Evolutionary conservation across 2,888 invertebrate genomes (phyloP).

Genomic region (Hyppa rectilinea): DNA sequence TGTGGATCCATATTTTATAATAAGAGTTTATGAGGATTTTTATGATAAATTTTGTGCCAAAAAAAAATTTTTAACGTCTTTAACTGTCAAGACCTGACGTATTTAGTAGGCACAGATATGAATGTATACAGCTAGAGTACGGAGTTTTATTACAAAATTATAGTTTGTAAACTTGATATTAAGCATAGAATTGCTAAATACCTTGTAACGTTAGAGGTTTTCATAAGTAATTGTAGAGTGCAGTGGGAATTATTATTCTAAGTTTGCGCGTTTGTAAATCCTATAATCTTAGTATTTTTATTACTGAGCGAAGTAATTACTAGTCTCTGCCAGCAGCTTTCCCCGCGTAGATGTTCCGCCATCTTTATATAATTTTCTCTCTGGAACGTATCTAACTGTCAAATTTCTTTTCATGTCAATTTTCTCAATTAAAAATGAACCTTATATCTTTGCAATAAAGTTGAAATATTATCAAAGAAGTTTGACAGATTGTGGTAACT

Average conservation of each 20-base stretch:
- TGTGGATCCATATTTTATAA: slow-evolving; percentile 60
- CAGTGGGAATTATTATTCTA: neutral
- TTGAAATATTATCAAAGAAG: too few relatives aligned
- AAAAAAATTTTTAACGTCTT: neutral
- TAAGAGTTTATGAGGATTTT: neutral
- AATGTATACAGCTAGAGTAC: neutral
- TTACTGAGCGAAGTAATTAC: too few relatives aligned
- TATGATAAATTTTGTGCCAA: too few relatives aligned
- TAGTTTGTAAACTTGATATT: slow-evolving; percentile 1
- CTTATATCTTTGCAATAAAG: too few relatives aligned
- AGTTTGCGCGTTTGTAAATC: neutral
- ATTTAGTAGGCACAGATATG: neutral
- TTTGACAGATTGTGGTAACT: too few relatives aligned
- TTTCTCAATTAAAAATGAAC: too few relatives aligned
- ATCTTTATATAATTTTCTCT: too few relatives aligned
- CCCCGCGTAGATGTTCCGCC: too few relatives aligned
- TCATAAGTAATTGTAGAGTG: neutral
- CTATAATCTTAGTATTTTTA: too few relatives aligned
- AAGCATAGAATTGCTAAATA: slow-evolving; percentile 10
- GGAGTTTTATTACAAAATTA: slow-evolving; percentile 23
- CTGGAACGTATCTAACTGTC: too few relatives aligned
- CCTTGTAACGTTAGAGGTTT: neutral
- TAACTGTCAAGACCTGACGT: neutral
- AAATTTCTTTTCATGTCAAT: too few relatives aligned
- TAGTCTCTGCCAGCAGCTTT: too few relatives aligned